Base-by-base conservation (phyloP, 2,797 vertebrate species). In the Pteronotus mesoamericanus region DNA sequence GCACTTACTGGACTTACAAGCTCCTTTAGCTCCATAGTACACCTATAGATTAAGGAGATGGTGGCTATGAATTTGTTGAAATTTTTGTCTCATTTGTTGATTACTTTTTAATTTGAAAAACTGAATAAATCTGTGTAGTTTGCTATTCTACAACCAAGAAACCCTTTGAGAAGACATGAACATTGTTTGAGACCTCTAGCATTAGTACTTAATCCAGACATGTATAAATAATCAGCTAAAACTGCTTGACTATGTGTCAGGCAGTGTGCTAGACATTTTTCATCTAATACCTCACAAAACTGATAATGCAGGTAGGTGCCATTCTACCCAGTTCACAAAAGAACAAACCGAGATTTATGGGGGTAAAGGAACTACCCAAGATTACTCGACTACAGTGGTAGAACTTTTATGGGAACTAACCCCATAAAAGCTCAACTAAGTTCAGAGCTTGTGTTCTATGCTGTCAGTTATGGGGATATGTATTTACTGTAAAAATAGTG, bases 401-500 rank as follows among this genome's bases (percentile, higher is more conserved):
- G 46, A 84, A 71, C 26, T 59, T 6, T 39, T 9, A 39, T 12
- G 22, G 37, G 19, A 61, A 44, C 34, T 48, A 42, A 75, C 15
- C n/a, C 18, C 69, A n/a, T n/a, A n/a, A n/a, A n/a, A n/a, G n/a
- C n/a, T n/a, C n/a, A n/a, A n/a, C n/a, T n/a, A n/a, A n/a, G n/a
- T n/a, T n/a, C n/a, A 86, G 55, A 84, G 26, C 53, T 89, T 91
- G n/a, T 39, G 11, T 74, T 91, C 83, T 72, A 0, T 71, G 7
- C 6, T 71, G n/a, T 46, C 37, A 24, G 14, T 88, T 91, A 55
- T 83, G 18, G 12, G 34, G 9, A 32, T 94, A 80, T 69, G 26
- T 84, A 57, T 89, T 75, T 85, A 71, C 77, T 96, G 8, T 93
- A 46, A 34, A 92, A 86, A 39, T 96, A 87, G 77, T 92, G 46